phyloP scores from a whole-genome alignment of 2,888 invertebrate species.

The Leistus spinibarbis region DNA sequence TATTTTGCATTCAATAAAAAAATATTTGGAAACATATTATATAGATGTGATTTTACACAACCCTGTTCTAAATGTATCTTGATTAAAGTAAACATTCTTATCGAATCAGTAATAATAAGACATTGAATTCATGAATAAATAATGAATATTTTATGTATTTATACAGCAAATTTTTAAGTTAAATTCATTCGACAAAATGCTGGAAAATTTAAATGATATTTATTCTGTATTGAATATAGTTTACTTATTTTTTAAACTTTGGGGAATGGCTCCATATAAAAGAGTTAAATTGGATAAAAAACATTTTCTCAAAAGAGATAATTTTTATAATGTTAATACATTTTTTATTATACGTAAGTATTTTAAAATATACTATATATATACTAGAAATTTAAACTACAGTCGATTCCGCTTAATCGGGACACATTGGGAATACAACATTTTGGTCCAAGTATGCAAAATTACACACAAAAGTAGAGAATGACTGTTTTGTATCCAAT shows the following conservation, averaged over 20 bases:
- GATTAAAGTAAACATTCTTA: neutral
- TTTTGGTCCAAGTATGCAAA: no score
- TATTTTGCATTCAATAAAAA: no score
- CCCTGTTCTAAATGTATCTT: neutral
- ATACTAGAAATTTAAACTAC: no score
- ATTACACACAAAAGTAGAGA: no score
- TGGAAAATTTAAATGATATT: constrained; percentile 12
- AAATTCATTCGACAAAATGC: neutral
- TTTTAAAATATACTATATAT: no score
- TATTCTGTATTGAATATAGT: constrained; percentile 16
- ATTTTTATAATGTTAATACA: constrained; percentile 4
- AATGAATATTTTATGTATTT: neutral
- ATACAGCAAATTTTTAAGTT: neutral
- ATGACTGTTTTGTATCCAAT: no score
- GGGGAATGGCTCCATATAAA: constrained; percentile 22
- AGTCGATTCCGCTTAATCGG: no score
- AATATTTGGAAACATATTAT: neutral
- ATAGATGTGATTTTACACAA: neutral
- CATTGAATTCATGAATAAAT: neutral
- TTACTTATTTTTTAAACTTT: constrained; percentile 18
- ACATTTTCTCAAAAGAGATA: constrained; percentile 26
- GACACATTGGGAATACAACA: no score
- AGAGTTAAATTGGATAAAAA: constrained; percentile 13
- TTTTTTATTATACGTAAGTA: constrained; percentile 22
- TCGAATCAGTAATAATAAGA: neutral